phyloP scores from a whole-genome alignment of 2,797 vertebrate species.

The Vireo griseus region DNA sequence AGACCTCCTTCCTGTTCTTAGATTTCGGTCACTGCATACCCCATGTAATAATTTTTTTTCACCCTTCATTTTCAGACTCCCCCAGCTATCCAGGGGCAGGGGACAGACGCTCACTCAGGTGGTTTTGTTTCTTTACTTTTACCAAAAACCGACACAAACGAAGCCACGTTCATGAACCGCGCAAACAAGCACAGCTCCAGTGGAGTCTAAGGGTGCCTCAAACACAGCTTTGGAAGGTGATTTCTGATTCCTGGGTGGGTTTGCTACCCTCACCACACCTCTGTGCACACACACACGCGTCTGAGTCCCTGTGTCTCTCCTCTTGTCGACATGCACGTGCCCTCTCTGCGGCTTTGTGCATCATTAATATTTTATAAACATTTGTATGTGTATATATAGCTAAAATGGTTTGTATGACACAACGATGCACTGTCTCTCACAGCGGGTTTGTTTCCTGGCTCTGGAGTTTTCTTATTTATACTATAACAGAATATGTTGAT shows the following conservation, averaged over 20 bases:
- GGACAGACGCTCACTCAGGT: neutral
- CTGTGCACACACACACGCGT: neutral
- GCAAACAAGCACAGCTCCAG: neutral
- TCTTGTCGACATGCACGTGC: neutral
- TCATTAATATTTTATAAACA: neutral
- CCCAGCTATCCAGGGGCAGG: neutral
- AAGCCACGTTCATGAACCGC: fast-evolving
- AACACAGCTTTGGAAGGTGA: neutral
- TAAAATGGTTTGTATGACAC: neutral
- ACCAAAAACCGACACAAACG: neutral
- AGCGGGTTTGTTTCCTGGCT: neutral
- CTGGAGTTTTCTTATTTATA: slow-evolving; percentile 50
- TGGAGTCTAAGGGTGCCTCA: neutral
- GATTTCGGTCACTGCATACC: neutral
- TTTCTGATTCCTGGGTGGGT: neutral
- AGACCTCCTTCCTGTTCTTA: neutral
- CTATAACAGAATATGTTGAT: slow-evolving; percentile 7
- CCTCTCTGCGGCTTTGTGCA: neutral
- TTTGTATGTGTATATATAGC: neutral
- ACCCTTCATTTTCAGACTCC: neutral
- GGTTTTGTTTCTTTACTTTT: neutral
- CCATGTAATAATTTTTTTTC: neutral
- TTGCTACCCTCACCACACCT: neutral
- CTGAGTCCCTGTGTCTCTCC: neutral
- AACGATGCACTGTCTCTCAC: neutral